phyloP scores from a whole-genome alignment of 1,140 invertebrate species.

The Cydia splendana region DNA sequence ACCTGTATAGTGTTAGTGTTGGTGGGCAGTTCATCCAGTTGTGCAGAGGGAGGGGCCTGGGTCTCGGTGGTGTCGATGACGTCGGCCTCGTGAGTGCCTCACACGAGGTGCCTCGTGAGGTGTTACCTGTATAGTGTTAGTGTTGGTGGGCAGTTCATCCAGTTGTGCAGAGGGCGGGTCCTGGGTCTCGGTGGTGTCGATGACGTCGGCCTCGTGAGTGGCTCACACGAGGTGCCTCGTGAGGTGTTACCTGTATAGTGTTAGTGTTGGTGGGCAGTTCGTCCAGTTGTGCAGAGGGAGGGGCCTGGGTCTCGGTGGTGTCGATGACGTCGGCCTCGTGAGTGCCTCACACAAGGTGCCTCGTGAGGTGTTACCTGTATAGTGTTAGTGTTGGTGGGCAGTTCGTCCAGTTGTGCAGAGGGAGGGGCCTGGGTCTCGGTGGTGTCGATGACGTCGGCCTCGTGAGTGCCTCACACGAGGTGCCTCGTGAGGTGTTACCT shows the following conservation, averaged over 20 bases:
- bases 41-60: too few relatives aligned
- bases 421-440: neutral
- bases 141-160: neutral
- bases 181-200: neutral
- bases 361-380: neutral
- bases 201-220: neutral
- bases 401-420: neutral
- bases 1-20: too few relatives aligned
- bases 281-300: neutral
- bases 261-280: neutral
- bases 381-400: neutral
- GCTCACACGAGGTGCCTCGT: too few relatives aligned
- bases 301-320: neutral
- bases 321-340: neutral
- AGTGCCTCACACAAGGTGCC: too few relatives aligned
- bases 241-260: neutral
- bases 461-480: too few relatives aligned
- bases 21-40: too few relatives aligned
- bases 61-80: too few relatives aligned
- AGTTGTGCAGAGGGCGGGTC: neutral
- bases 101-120: too few relatives aligned
- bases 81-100: too few relatives aligned
- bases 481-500: too few relatives aligned
- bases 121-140: neutral
- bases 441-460: neutral